phyloP scores from a whole-genome alignment of 2,888 invertebrate genomes.

The Sphaerophoria rueppellii region DNA sequence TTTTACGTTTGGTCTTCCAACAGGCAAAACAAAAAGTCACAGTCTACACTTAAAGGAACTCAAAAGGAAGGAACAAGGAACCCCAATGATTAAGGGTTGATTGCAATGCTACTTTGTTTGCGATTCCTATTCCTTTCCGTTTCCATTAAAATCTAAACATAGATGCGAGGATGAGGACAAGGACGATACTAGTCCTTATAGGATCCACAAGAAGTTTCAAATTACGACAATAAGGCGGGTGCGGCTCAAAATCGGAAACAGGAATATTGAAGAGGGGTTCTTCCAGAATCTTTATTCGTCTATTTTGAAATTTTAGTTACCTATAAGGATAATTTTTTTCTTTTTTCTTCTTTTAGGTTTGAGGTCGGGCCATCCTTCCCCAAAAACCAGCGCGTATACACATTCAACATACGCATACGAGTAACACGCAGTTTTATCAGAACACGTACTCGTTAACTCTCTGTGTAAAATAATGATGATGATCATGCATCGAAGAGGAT shows the following conservation, averaged over 20 bases:
- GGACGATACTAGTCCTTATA: slow-evolving; percentile 12
- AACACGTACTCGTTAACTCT: slow-evolving; percentile 14
- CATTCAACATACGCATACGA: slow-evolving; percentile 18
- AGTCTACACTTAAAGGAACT: slow-evolving; percentile 31
- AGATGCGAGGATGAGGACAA: background rate
- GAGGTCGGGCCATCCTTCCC: slow-evolving; percentile 14
- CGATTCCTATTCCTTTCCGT: slow-evolving; percentile 23
- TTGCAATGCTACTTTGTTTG: slow-evolving; percentile 67
- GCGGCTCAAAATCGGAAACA: slow-evolving; percentile 19
- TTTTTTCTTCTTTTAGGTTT: background rate
- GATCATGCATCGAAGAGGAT: slow-evolving; percentile 67
- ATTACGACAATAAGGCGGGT: slow-evolving; percentile 32
- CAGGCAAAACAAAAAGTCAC: slow-evolving; percentile 40
- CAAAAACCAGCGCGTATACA: slow-evolving; percentile 18
- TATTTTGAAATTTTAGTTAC: too few species aligned
- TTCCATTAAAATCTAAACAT: background rate
- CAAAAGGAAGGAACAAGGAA: slow-evolving; percentile 47
- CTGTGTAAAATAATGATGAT: slow-evolving; percentile 62
- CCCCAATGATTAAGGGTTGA: slow-evolving; percentile 68
- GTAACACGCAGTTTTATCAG: slow-evolving; percentile 3
- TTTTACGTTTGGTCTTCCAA: slow-evolving; percentile 34
- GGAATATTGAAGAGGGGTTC: slow-evolving; percentile 27
- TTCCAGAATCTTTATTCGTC: slow-evolving; percentile 31
- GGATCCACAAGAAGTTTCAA: slow-evolving; percentile 46
- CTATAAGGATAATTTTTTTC: background rate